Evolutionary conservation across 2,797 vertebrate genomes (phyloP).

Genomic region (Pterois miles): DNA sequence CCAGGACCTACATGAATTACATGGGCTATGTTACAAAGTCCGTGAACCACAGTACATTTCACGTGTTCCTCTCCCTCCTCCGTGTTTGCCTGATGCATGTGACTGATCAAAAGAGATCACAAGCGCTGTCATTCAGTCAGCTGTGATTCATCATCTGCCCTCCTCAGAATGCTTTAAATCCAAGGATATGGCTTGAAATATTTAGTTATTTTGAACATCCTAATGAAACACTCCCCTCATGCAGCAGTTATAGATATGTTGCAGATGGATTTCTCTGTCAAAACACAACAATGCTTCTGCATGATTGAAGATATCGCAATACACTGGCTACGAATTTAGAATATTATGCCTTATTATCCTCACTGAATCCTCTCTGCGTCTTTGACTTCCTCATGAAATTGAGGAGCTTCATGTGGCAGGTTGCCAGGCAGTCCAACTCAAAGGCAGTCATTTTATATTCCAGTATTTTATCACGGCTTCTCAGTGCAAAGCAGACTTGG

Average conservation of each 20-base stretch:
- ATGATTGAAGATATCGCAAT: constrained; percentile 47
- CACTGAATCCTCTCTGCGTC: constrained; percentile 42
- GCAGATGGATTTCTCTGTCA: constrained; percentile 9
- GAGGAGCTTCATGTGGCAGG: constrained; percentile 61
- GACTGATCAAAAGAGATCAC: constrained; percentile 51
- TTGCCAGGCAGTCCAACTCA: constrained; percentile 63
- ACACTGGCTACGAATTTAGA: constrained; percentile 39
- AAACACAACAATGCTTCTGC: constrained; percentile 37
- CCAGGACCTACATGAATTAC: constrained; percentile 30
- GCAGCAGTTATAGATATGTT: constrained; percentile 18
- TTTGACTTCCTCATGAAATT: constrained; percentile 67
- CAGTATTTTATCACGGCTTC: constrained; percentile 51
- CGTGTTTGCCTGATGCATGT: constrained; percentile 28
- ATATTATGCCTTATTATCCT: constrained; percentile 61
- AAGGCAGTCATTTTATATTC: constrained; percentile 70
- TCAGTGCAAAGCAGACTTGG: constrained; percentile 38
- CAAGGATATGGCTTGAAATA: constrained; percentile 25
- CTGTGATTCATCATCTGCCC: constrained; percentile 51
- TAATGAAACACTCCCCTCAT: constrained; percentile 25
- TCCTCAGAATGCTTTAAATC: constrained; percentile 45
- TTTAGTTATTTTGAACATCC: constrained; percentile 30
- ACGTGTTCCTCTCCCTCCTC: constrained; percentile 28
- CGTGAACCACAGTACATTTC: constrained; percentile 24
- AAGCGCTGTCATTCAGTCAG: constrained; percentile 45
- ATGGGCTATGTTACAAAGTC: constrained; percentile 2